Conservation (phyloP, 2,113 vertebrate genomes). For the Tachycineta bicolor region DNA sequence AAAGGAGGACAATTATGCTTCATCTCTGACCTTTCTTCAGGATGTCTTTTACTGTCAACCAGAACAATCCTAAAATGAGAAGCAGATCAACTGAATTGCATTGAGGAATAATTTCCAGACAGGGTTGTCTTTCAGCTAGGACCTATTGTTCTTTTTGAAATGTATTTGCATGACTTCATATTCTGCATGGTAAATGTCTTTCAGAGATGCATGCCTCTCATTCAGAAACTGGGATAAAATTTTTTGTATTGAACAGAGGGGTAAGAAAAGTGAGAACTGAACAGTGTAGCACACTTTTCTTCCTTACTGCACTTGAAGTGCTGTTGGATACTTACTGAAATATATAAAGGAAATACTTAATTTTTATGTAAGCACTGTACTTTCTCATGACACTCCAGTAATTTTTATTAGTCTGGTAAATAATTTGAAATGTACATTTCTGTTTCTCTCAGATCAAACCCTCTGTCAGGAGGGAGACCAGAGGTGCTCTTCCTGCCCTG, state of each 20-base stretch:
- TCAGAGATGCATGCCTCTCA: not conserved
- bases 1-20: not conserved
- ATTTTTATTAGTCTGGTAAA: not conserved
- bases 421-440: not conserved
- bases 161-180: not conserved
- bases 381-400: not conserved
- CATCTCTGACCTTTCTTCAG: not conserved
- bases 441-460: constrained; percentile 73
- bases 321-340: not conserved
- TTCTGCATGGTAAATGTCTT: not conserved
- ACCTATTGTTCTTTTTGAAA: not conserved
- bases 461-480: constrained; percentile 81
- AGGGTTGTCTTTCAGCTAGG: not conserved
- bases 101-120: not conserved
- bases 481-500: constrained; percentile 81
- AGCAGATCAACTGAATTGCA: not conserved
- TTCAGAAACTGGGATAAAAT: not conserved
- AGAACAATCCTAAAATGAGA: not conserved
- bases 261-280: not conserved
- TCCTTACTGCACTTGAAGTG: not conserved
- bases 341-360: not conserved
- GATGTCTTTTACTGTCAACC: not conserved
- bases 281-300: not conserved
- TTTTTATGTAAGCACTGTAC: not conserved
- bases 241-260: not conserved